Percentiles rank a stretch among this genome's conserved stretches.
Evolutionary conservation across 2,888 invertebrate species (phyloP).

Genomic region (Drosophila hamatofila): DNA sequence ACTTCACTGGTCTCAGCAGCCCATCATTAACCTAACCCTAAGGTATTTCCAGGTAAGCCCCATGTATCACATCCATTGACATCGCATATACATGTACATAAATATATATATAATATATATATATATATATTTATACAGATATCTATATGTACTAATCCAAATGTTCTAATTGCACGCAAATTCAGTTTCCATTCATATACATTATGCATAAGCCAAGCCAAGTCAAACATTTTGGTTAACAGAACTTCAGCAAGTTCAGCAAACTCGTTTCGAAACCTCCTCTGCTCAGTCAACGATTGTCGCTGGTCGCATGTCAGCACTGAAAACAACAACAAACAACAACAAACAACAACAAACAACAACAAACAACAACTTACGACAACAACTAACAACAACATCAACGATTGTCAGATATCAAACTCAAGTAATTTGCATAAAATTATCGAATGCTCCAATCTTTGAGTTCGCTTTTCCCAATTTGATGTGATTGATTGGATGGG

Average conservation of each 20-base stretch:
- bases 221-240: background rate
- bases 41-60: slow-evolving; percentile 14
- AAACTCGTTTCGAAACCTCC: background rate
- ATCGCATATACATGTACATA: background rate
- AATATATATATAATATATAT: background rate
- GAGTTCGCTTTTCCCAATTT: background rate
- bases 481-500: background rate
- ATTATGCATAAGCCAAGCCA: background rate
- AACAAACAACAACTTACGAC: no score
- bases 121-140: background rate
- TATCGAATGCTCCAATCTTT: background rate
- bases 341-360: background rate
- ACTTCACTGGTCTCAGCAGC: no score
- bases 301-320: background rate
- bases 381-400: background rate
- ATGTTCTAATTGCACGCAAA: slow-evolving; percentile 6
- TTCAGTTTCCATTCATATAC: slow-evolving; percentile 4
- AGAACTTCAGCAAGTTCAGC: slow-evolving; percentile 4
- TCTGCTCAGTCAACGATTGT: background rate
- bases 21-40: no score
- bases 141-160: slow-evolving; percentile 6
- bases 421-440: background rate
- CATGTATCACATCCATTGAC: background rate
- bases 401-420: background rate
- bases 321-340: background rate